phyloP scores from a whole-genome alignment of 2,888 invertebrate genomes.

The Platycheirus rosarum region DNA sequence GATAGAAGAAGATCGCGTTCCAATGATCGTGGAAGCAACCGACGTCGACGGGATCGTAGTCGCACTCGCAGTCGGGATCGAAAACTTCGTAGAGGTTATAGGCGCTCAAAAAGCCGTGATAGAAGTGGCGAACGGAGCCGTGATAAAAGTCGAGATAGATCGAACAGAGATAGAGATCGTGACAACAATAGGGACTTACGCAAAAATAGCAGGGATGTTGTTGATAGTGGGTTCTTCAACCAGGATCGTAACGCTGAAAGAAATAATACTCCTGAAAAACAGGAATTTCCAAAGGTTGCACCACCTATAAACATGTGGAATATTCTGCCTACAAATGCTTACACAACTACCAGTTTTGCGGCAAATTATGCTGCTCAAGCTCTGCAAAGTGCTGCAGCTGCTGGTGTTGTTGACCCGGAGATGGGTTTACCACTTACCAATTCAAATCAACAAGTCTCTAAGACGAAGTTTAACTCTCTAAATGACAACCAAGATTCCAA shows the following conservation, averaged over 20 bases:
- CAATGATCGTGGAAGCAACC: slow-evolving; percentile 77
- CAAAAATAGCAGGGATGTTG: slow-evolving; percentile 35
- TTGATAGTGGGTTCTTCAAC: slow-evolving; percentile 15
- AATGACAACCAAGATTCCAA: neutral
- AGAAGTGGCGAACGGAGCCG: slow-evolving; percentile 80
- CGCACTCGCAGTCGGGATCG: slow-evolving; percentile 84
- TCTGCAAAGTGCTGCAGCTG: slow-evolving; percentile 36
- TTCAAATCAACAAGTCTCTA: neutral
- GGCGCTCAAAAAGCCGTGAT: slow-evolving; percentile 79
- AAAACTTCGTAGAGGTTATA: slow-evolving; percentile 77
- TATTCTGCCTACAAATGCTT: slow-evolving; percentile 60
- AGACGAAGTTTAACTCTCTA: slow-evolving; percentile 26
- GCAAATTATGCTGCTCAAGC: slow-evolving; percentile 63
- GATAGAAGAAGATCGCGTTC: slow-evolving; percentile 80
- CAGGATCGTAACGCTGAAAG: slow-evolving; percentile 42
- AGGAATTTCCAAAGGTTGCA: slow-evolving; percentile 14
- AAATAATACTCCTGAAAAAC: slow-evolving; percentile 30
- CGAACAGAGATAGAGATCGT: slow-evolving; percentile 83
- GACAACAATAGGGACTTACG: slow-evolving; percentile 78
- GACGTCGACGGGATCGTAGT: slow-evolving; percentile 80
- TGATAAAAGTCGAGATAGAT: slow-evolving; percentile 81
- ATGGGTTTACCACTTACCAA: slow-evolving; percentile 28
- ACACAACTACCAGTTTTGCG: slow-evolving; percentile 57
- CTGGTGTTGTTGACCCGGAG: slow-evolving; percentile 1
- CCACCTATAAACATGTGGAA: slow-evolving; percentile 42